Conservation (phyloP, 2,888 invertebrate species). For the Elegia similella region DNA sequence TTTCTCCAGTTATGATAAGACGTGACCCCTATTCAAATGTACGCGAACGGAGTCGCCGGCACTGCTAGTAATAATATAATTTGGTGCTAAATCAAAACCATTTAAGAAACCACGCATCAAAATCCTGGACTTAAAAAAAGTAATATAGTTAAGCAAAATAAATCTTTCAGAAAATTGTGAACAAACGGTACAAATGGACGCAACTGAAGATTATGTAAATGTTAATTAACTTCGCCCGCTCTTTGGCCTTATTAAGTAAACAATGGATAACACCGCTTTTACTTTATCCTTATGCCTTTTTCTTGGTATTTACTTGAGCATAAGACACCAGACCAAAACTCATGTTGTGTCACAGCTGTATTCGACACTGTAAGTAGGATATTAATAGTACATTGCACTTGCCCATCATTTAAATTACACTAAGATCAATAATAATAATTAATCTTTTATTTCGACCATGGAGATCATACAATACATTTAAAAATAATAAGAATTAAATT, state of each 20-base stretch:
- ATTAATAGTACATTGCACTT: no score
- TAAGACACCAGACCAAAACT: background rate
- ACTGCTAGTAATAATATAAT: no score
- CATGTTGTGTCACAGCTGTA: no score
- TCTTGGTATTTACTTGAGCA: background rate
- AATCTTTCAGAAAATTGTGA: background rate
- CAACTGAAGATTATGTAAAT: constrained; percentile 8
- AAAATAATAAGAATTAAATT: no score
- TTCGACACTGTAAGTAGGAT: no score
- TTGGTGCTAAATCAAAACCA: background rate
- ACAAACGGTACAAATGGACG: constrained; percentile 1
- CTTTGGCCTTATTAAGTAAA: constrained; percentile 10
- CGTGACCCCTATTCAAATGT: no score
- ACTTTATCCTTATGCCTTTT: constrained; percentile 1
- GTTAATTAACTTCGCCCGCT: background rate
- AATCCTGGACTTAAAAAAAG: background rate
- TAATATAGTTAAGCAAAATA: background rate
- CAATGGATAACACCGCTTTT: constrained; percentile 1
- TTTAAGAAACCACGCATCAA: background rate
- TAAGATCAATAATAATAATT: no score
- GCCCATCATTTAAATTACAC: no score
- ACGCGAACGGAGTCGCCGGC: no score
- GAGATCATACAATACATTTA: no score
- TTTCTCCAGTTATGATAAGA: no score
- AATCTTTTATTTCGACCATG: no score